Conservation (phyloP, 2,113 vertebrate species). For the Burhinus bistriatus region DNA sequence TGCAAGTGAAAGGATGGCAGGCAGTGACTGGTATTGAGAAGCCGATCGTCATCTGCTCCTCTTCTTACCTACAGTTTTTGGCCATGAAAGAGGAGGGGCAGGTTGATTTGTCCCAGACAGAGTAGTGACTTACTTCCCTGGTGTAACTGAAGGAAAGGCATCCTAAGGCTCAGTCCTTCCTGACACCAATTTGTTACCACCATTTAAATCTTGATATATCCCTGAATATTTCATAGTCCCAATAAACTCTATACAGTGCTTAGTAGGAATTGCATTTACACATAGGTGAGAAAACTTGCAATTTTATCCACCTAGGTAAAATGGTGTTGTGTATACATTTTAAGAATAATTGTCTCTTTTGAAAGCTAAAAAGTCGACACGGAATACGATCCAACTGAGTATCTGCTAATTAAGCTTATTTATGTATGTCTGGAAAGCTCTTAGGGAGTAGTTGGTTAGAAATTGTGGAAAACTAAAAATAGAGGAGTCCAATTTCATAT, state of each 20-base stretch:
- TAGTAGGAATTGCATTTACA: neutral
- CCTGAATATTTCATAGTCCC: neutral
- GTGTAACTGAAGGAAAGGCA: neutral
- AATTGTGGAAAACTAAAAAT: neutral
- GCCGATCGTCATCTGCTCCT: neutral
- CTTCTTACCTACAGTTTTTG: neutral
- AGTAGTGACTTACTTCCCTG: neutral
- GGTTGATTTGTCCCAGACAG: neutral
- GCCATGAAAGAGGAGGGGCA: neutral
- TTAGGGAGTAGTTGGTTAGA: neutral
- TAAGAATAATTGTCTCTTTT: neutral
- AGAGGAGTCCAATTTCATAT: neutral
- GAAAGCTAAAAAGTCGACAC: neutral
- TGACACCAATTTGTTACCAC: neutral
- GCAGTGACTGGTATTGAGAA: neutral
- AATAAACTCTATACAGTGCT: neutral
- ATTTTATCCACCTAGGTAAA: neutral
- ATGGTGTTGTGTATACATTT: neutral
- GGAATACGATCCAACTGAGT: neutral
- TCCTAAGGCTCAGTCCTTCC: neutral
- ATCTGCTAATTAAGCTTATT: constrained; percentile 15
- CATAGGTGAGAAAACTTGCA: neutral
- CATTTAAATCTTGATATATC: neutral
- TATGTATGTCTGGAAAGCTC: neutral
- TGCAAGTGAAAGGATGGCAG: neutral